phyloP scores from a whole-genome alignment of 1,140 invertebrate genomes.

The Forficula auricularia region DNA sequence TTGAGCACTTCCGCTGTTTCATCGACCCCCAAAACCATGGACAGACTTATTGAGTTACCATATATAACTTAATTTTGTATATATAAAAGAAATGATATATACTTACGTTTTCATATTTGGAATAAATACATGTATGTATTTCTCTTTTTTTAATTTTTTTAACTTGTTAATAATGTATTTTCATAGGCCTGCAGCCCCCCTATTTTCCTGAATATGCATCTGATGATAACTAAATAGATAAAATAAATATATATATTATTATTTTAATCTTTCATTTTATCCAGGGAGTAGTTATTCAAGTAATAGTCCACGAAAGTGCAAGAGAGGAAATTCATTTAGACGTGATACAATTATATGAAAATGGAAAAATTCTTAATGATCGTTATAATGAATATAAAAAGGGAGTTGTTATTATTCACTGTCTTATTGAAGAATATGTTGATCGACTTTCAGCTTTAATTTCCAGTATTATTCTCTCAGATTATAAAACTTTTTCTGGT shows the following conservation, averaged over 20 bases:
- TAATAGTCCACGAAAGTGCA: constrained; percentile 15
- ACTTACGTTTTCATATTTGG: no score
- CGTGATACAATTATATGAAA: constrained; percentile 16
- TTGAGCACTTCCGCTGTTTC: no score
- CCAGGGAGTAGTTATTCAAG: constrained; percentile 17
- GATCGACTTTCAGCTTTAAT: constrained; percentile 12
- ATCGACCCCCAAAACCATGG: no score
- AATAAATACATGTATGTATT: no score
- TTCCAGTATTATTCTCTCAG: constrained; percentile 12
- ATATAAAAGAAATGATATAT: no score
- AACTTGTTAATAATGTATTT: no score
- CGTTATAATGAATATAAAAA: constrained; percentile 18
- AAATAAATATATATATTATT: no score
- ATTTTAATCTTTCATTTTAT: not conserved
- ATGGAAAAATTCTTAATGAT: constrained; percentile 15
- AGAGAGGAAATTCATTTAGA: constrained; percentile 15
- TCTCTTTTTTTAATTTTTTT: no score
- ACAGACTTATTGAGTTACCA: no score
- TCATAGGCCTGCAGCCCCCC: no score
- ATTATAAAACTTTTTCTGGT: constrained; percentile 15
- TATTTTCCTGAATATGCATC: constrained; percentile 15
- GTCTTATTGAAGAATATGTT: constrained; percentile 13
- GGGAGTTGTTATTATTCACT: constrained; percentile 18
- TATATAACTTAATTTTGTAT: no score
- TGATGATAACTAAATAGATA: constrained; percentile 10